These are phyloP conservation scores for Ceratina calcarata DNA, from an alignment of 1,140 invertebrate genomes.

Conservation along the genomic window DNA sequence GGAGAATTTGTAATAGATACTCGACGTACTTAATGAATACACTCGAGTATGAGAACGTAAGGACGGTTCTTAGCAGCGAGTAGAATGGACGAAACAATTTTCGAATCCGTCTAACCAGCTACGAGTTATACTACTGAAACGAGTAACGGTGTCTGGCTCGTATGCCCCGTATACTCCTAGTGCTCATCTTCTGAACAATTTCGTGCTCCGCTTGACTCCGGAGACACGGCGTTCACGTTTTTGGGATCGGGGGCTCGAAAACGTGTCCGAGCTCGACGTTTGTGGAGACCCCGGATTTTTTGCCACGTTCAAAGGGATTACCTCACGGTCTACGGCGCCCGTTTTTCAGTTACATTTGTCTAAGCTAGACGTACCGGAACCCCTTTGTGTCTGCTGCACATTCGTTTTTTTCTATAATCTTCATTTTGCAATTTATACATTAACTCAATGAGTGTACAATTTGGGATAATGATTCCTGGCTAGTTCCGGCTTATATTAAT, in stretches of 20 bases:
- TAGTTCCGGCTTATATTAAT: no score
- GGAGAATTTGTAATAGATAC: no score
- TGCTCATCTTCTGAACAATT: constrained; percentile 18
- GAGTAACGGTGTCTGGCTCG: background rate
- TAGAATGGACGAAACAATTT: no score
- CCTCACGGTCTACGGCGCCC: constrained; percentile 17
- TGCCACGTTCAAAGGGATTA: constrained; percentile 37
- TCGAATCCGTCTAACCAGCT: background rate
- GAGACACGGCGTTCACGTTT: no score
- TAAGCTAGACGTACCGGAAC: constrained; percentile 11
- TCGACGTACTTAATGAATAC: no score
- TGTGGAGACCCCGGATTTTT: background rate
- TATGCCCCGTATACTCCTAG: background rate
- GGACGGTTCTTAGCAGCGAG: no score
- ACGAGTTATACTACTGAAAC: constrained; percentile 19
- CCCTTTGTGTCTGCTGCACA: background rate
- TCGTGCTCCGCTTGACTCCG: constrained; percentile 23
- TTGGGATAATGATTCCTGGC: no score
- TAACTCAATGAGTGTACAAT: no score
- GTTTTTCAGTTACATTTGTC: constrained; percentile 39
- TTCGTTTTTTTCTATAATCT: background rate
- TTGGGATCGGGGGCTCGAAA: background rate
- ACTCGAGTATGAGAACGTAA: no score
- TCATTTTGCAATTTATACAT: background rate
- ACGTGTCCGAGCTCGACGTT: background rate